Evolutionary conservation across 2,888 invertebrate genomes (phyloP), one percentile per base, ranked within the genome.

Genomic region (Limnephilus auricula): DNA sequence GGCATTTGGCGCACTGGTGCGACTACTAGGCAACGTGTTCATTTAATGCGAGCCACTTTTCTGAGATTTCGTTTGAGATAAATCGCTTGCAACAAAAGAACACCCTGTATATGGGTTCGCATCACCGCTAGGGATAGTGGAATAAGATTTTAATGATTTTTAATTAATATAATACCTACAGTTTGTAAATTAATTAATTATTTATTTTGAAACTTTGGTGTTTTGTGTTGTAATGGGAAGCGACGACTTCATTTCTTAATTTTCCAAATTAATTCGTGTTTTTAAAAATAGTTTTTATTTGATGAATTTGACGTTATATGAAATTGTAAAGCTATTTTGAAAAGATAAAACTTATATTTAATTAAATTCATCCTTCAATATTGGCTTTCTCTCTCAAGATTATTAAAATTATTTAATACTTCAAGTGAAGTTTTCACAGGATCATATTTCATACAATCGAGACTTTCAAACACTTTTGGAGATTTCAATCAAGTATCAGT

Each of bases 31-130:
- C 82, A 31, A 82, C 82, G 82, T 82, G 82, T 82, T 82, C 82
- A 82, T 82, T 82, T 82, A 82, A 82, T 82, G 82, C 31, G 82
- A 82, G 82, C 82, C 82, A 82, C 82, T 82, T 82, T 32, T 32
- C 82, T 32, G 32, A 82, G 82, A 82, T 82, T 82, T 82, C 82
- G 82, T 82, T 82, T 82, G 82, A 15, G 82, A 82, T 82, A 82
- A 82, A 82, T 10, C 82, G 82, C 6, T 34, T 82, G 34, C 82
- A 32, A 34, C 32, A 82, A 82, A 32, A 82, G 82, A 32, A 82
- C 34, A 82, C 32, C 31, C 18, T 82, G 1, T 82, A 32, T 82
- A 32, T 32, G 32, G 32, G 34, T 65, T 18, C 18, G 50, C 50
- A 2, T 31, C 30, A 31, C 32, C 32, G 30, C 82, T 15, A 18